These are phyloP conservation scores for Pomatorhinus ruficollis DNA, from an alignment of 2,113 vertebrate genomes.

Conservation along the genomic window DNA sequence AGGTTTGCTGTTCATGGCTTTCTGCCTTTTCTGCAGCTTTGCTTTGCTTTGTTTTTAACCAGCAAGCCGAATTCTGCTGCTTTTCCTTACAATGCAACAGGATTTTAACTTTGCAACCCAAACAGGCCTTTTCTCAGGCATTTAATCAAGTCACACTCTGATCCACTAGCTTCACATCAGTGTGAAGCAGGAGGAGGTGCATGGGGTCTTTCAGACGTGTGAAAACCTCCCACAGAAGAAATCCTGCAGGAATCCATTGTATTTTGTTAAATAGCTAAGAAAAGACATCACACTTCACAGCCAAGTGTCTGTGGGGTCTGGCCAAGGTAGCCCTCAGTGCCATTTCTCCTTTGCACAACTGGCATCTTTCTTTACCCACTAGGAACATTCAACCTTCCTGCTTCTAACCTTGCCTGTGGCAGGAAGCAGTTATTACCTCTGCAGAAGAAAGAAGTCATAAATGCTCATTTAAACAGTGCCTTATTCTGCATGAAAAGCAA, in stretches of 20 bases:
- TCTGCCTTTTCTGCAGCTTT: background rate
- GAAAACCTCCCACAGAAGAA: background rate
- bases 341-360: background rate
- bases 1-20: background rate
- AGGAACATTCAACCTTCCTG: background rate
- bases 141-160: background rate
- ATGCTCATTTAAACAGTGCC: background rate
- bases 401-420: background rate
- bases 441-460: background rate
- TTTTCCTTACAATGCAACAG: background rate
- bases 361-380: background rate
- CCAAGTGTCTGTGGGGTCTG: accelerated
- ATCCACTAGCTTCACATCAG: background rate
- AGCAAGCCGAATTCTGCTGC: background rate
- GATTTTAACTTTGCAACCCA: background rate
- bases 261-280: background rate
- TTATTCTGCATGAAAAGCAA: background rate
- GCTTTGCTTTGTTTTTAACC: background rate
- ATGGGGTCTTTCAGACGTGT: background rate
- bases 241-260: background rate
- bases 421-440: background rate
- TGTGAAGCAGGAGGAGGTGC: background rate
- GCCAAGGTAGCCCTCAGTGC: background rate
- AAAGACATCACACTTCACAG: background rate
- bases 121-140: background rate